A percentile compares a stretch with the other conserved stretches of the same genome.
Conservation (phyloP, 2,888 invertebrate species). For the Teleiodes luculella region DNA sequence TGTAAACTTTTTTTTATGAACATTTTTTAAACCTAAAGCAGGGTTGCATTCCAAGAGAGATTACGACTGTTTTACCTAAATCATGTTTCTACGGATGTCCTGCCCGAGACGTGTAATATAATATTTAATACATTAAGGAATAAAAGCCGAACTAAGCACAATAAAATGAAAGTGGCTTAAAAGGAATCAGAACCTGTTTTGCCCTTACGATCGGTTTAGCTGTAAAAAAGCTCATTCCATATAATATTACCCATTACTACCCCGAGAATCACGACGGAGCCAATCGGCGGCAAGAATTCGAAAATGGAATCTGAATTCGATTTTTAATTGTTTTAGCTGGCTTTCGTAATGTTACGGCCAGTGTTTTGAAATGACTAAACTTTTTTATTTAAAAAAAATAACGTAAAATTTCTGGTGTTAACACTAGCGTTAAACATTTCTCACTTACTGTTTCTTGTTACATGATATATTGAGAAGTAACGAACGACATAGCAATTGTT, state of each 20-base stretch:
- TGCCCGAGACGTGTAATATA: conserved; percentile 57
- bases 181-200: conserved; percentile 67
- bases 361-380: conserved; percentile 50
- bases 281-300: conserved; percentile 62
- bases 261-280: conserved; percentile 67
- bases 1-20: conserved; percentile 25
- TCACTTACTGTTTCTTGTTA: too few species aligned
- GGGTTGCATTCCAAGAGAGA: neutral
- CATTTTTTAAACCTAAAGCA: neutral
- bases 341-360: conserved; percentile 41
- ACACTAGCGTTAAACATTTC: too few species aligned
- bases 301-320: conserved; percentile 67
- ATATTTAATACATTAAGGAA: conserved; percentile 67
- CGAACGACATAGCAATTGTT: too few species aligned
- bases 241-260: conserved; percentile 76
- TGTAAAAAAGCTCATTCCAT: conserved; percentile 75
- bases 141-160: conserved; percentile 61
- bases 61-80: neutral
- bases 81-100: neutral
- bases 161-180: conserved; percentile 66
- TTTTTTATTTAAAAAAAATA: too few species aligned
- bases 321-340: conserved; percentile 70
- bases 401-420: too few species aligned
- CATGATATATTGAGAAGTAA: too few species aligned
- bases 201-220: conserved; percentile 66